Evolutionary conservation across 2,888 invertebrate genomes (phyloP).

Genomic region (Girardia tigrina): DNA sequence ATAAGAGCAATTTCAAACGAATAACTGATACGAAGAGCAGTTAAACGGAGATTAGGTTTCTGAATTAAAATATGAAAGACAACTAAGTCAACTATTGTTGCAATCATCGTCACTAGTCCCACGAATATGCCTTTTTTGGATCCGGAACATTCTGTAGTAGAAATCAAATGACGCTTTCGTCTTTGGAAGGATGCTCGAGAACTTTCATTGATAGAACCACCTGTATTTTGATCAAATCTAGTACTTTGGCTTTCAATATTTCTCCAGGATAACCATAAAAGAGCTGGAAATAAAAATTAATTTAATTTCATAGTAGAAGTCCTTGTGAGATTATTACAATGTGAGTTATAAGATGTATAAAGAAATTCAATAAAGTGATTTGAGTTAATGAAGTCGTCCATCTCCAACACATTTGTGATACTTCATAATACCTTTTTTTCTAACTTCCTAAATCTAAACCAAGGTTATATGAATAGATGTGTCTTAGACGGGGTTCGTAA

Average conservation of each 20-base stretch:
- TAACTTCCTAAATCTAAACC: no score
- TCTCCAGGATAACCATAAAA: conserved; percentile 79
- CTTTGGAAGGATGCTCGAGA: not conserved
- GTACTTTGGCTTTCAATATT: conserved; percentile 67
- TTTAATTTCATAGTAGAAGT: not conserved
- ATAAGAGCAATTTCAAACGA: conserved; percentile 74
- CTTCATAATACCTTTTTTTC: no score
- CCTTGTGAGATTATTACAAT: not conserved
- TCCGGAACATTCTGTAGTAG: conserved; percentile 63
- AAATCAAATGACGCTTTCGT: conserved; percentile 44
- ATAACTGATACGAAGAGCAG: conserved; percentile 76
- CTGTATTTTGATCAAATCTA: not conserved
- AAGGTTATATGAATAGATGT: no score
- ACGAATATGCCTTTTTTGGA: conserved; percentile 72
- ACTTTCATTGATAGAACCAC: not conserved
- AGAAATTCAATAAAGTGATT: no score
- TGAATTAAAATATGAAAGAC: conserved; percentile 78
- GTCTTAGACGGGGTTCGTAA: no score
- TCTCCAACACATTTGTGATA: no score
- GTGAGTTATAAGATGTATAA: no score
- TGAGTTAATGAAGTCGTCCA: no score
- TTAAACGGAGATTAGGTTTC: conserved; percentile 62
- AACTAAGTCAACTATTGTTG: conserved; percentile 59
- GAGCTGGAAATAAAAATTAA: conserved; percentile 60
- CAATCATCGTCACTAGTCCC: conserved; percentile 58